Percentiles rank a stretch among this genome's conserved stretches.
phyloP scores from a whole-genome alignment of 2,797 vertebrate genomes.

The Euphonia xanthogaster region DNA sequence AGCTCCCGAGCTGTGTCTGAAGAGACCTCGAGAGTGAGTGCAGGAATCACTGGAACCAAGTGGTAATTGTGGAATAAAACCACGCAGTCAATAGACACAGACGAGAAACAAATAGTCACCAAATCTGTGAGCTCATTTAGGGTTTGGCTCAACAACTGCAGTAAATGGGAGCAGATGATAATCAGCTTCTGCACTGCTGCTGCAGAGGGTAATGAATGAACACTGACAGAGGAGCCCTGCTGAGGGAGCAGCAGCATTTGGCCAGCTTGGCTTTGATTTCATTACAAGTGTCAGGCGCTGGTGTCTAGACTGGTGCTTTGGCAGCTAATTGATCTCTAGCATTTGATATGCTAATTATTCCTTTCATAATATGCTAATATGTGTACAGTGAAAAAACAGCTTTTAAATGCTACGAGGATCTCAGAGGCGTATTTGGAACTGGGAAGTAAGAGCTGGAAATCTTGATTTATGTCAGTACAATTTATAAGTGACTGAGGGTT shows the following conservation, averaged over 20 bases:
- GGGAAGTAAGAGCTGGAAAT: neutral
- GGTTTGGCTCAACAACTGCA: neutral
- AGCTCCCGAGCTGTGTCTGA: neutral
- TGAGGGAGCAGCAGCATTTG: neutral
- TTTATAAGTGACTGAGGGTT: neutral
- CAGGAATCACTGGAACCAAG: neutral
- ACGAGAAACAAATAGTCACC: neutral
- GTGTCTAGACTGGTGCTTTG: slow-evolving; percentile 42
- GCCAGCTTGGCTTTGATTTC: slow-evolving; percentile 21
- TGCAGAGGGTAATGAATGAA: slow-evolving; percentile 22
- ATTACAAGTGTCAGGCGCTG: neutral
- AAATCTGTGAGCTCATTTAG: neutral
- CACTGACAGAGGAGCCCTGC: neutral
- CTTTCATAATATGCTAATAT: slow-evolving; percentile 56
- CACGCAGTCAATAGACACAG: accelerated
- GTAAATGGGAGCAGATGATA: neutral
- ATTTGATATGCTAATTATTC: slow-evolving; percentile 60
- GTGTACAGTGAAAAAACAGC: slow-evolving; percentile 1
- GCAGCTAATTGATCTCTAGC: slow-evolving; percentile 60
- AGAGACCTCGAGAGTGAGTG: neutral
- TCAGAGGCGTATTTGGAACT: neutral
- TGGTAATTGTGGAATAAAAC: neutral
- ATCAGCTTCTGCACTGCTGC: neutral
- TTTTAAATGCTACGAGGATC: neutral
- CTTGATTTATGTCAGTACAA: neutral